Evolutionary conservation across 2,113 vertebrate genomes (phyloP), one percentile per base, ranked within the genome.

Genomic region (Tursiops truncatus): DNA sequence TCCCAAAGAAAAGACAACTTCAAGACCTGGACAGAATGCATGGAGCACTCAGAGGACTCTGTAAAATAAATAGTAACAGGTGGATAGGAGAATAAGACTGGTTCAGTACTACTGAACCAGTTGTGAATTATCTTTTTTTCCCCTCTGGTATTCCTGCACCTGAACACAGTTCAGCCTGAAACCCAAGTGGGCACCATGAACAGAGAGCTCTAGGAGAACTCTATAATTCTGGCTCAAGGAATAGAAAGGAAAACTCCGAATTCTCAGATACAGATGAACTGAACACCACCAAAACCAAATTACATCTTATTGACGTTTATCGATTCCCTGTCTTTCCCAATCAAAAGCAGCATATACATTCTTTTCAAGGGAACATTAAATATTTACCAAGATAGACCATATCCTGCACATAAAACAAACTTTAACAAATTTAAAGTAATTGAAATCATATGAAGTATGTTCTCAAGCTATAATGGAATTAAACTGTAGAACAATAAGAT

Each of bases 401-500:
- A 80, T 36, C 81, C 65, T 84, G 38, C 5, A 3, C 76, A 62
- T 41, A 92, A 91, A 86, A 96, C 3, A 92, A 95, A 93, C 8
- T 87, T 77, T 50, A 76, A 84, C 23, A 67, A 53, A 53, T 81
- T 95, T 65, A 88, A 80, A 94, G 87, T 91, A 81, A 65, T 15
- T 62, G 33, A 88, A 91, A 44, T 28, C 20, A 92, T 73, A 67
- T 21, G 85, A 95, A 74, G 26, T 33, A 15, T 44, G 7, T 71
- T 81, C 56, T 71, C 53, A 94, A 89, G 71, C 53, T 84, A 13
- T 58, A 93, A 53, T 26, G 21, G 56, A 90, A 85, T 81, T 93
- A 89, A 58, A 80, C 38, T 77, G 10, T 17, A 86, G 91, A 79
- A 73, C 47, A 91, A 14, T 28, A 94, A 70, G 38, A 93, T 31